Conservation (phyloP, 2,113 vertebrate genomes). For the Muntiacus muntjak region DNA sequence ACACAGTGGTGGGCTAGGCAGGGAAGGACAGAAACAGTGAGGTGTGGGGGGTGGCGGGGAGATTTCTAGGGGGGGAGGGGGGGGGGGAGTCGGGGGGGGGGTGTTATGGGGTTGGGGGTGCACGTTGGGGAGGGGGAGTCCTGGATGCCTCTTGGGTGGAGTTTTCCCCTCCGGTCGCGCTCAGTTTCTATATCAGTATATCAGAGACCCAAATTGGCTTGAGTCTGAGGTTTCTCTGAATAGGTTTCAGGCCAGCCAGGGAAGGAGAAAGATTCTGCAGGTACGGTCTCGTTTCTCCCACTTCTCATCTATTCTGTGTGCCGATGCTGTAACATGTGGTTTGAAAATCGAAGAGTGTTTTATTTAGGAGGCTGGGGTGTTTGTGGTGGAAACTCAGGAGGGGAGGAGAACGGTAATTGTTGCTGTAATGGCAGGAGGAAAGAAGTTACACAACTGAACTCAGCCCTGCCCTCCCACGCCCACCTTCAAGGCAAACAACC, state of each 20-base stretch:
- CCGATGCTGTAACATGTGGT: fast-evolving
- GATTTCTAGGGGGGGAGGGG: neutral
- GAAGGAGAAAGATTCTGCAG: too few species aligned
- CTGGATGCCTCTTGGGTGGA: neutral
- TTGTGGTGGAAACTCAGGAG: neutral
- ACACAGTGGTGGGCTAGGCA: neutral
- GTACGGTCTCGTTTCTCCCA: too few species aligned
- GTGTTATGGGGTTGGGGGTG: neutral
- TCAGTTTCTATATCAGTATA: neutral
- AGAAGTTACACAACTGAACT: neutral
- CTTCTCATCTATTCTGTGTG: neutral
- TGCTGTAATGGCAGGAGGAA: neutral
- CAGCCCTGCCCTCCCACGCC: neutral
- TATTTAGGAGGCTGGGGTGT: neutral
- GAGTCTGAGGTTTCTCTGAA: neutral
- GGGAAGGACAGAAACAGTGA: neutral
- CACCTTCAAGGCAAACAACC: neutral
- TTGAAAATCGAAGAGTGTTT: neutral
- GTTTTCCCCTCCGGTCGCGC: neutral
- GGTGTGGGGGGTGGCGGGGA: too few species aligned
- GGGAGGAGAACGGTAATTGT: neutral
- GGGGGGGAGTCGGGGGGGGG: neutral
- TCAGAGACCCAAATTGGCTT: neutral
- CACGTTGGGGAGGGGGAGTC: neutral
- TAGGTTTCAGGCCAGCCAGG: neutral